Evolutionary conservation across 1,140 invertebrate genomes (phyloP), one percentile per base, ranked within the genome.

Genomic region (Drosophila lacertosa): DNA sequence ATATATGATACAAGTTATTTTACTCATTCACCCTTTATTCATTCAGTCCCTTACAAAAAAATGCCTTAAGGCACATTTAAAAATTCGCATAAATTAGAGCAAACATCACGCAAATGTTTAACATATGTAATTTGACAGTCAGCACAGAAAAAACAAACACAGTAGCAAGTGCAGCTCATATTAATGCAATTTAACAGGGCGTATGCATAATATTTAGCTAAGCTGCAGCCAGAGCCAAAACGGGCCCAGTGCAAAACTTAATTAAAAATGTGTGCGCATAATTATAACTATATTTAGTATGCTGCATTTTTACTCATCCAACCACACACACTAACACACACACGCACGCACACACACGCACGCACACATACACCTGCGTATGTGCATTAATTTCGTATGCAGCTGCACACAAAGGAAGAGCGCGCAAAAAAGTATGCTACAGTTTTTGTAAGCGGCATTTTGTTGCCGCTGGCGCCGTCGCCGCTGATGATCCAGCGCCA

Each of bases 211-310:
- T 86, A 86, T 86, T 81, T 88, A 77, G 77, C 82, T 81, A 77
- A 86, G 48, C n/a, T n/a, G n/a, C n/a, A n/a, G n/a, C 82, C 68
- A 55, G 63, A 66, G 57, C 69, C 65, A 62, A 63, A 70, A 57
- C 64, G 62, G 55, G 69, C 50, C 68, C 73, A 62, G 58, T 54
- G 63, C 70, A 68, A 88, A 88, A 88, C 83, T 88, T 88, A 88
- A 88, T 88, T 88, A 88, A 88, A 88, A 88, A 88, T 88, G 62
- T 88, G 82, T 67, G 82, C 82, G 82, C 82, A 88, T 88, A 88
- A 88, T 88, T 88, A 88, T 88, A 88, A 88, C 82, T 88, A 81
- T 88, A 88, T 88, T 88, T 88, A 88, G 82, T 70, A 68, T 65
- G 77, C 65, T 77, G 65, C 63, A 73, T 51, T 69, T 73, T 62